These are phyloP conservation scores for Halictus ligatus DNA, from an alignment of 2,888 invertebrate genomes.

Conservation along the genomic window DNA sequence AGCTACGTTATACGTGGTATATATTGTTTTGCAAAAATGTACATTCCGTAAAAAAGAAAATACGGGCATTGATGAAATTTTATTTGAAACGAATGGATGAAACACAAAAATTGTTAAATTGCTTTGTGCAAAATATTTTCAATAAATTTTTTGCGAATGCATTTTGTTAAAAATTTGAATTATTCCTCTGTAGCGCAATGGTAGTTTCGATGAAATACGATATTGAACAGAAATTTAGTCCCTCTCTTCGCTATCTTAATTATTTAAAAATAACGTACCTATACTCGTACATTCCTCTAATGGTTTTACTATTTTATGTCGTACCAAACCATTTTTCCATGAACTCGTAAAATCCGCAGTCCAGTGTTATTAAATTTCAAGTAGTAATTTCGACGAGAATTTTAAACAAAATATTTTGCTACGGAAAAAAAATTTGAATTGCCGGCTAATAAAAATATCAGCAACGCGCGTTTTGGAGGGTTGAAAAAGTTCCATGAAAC, in stretches of 20 bases:
- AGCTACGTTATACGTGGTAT: no score
- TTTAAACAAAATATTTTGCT: neutral
- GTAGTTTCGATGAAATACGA: neutral
- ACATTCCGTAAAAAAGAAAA: no score
- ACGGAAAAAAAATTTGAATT: neutral
- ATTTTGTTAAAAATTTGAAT: neutral
- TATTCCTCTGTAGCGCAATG: neutral
- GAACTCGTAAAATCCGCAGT: neutral
- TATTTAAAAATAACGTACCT: neutral
- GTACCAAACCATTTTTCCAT: neutral
- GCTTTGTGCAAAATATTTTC: neutral
- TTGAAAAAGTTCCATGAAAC: neutral
- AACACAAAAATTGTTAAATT: no score
- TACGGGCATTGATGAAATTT: no score
- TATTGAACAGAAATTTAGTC: neutral
- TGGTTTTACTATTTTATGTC: neutral
- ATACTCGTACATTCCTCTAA: neutral
- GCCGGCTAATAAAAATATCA: neutral
- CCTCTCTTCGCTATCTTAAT: neutral
- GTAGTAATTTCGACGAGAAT: neutral
- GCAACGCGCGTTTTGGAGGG: neutral
- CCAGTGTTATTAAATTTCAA: neutral
- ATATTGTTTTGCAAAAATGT: no score
- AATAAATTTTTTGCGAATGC: neutral
- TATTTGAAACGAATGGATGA: no score